Percentiles rank a stretch among this genome's conserved stretches.
Evolutionary conservation across 2,113 vertebrate genomes (phyloP).

Genomic region (Peromyscus maniculatus): DNA sequence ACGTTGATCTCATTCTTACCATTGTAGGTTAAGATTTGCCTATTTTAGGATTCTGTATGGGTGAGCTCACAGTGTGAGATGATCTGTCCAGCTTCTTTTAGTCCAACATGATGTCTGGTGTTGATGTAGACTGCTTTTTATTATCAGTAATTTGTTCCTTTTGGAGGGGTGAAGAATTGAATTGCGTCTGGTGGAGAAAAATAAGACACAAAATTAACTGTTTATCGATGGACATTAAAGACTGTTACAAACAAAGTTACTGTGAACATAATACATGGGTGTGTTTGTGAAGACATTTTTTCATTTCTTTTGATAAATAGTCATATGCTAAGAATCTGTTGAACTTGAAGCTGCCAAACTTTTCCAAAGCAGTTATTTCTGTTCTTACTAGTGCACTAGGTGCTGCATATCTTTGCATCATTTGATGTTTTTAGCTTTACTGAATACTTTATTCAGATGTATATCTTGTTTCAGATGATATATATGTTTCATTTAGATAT

Average conservation of each 20-base stretch:
- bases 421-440: background rate
- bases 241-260: background rate
- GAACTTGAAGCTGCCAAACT: background rate
- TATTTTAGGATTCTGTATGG: too few relatives aligned
- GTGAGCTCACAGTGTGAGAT: too few relatives aligned
- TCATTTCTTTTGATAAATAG: constrained; percentile 1
- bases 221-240: background rate
- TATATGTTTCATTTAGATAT: background rate
- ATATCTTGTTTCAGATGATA: background rate
- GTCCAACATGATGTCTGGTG: background rate
- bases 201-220: background rate
- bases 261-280: background rate
- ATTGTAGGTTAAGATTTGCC: too few relatives aligned
- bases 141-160: background rate
- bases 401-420: background rate
- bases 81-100: too few relatives aligned
- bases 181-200: background rate
- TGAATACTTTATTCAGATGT: background rate
- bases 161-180: background rate
- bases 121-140: background rate
- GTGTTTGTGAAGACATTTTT: background rate
- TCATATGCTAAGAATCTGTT: background rate
- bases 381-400: background rate
- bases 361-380: background rate
- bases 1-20: too few relatives aligned